Percentiles rank a stretch among this genome's conserved stretches.
phyloP scores from a whole-genome alignment of 2,113 vertebrate species.

The Chauna torquata region DNA sequence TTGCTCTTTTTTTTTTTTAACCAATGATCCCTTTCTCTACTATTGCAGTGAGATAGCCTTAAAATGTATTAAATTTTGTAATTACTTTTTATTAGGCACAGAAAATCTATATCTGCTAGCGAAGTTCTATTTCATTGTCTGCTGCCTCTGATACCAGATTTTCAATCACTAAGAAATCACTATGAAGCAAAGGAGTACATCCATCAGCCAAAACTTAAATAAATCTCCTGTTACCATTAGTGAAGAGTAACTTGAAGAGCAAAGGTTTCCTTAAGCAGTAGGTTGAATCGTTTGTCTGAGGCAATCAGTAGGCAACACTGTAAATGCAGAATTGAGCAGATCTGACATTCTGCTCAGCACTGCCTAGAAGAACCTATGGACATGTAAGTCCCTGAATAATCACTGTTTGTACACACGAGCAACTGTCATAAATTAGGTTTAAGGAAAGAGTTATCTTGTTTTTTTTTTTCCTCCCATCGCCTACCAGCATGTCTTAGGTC shows the following conservation, averaged over 20 bases:
- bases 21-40: not conserved
- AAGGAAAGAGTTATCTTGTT: not conserved
- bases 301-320: not conserved
- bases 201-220: not conserved
- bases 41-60: not conserved
- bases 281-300: not conserved
- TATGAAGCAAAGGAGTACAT: not conserved
- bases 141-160: not conserved
- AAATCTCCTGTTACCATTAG: not conserved
- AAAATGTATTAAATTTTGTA: not conserved
- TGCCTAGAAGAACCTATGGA: not conserved
- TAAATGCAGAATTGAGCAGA: not conserved
- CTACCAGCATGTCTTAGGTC: not conserved
- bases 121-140: not conserved
- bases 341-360: not conserved
- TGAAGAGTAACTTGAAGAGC: not conserved
- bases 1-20: not conserved
- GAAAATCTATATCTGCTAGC: not conserved
- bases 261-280: not conserved
- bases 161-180: not conserved
- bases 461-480: not conserved
- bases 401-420: not conserved
- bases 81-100: not conserved
- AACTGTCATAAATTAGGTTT: not conserved
- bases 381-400: not conserved